A percentile compares a stretch with the other conserved stretches of the same genome.
phyloP scores from a whole-genome alignment of 2,888 invertebrate genomes.

The Galeopsomyia nigrocyanea region DNA sequence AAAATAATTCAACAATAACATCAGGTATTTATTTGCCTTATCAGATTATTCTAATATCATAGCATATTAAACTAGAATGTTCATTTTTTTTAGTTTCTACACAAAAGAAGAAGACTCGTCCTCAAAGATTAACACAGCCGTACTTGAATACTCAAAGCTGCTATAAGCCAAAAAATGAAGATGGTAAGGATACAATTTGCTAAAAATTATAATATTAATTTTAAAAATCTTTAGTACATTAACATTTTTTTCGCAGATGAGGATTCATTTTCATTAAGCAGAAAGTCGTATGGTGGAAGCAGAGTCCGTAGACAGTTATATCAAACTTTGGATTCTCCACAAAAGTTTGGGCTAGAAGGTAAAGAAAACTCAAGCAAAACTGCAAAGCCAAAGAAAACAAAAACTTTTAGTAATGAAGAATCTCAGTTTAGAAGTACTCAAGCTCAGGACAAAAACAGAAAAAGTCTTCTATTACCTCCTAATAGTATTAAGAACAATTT shows the following conservation, averaged over 20 bases:
- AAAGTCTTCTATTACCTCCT: constrained; percentile 47
- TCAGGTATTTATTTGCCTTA: constrained; percentile 34
- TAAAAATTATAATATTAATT: constrained; percentile 3
- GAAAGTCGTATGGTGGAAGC: constrained; percentile 30
- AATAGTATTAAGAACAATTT: constrained; percentile 48
- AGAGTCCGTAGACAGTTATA: constrained; percentile 46
- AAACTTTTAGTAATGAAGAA: constrained; percentile 16
- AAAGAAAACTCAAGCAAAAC: constrained; percentile 33
- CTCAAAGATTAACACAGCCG: constrained; percentile 19
- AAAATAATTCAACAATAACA: constrained; percentile 19
- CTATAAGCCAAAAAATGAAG: constrained; percentile 28
- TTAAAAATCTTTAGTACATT: not conserved
- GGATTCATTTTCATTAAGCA: constrained; percentile 24
- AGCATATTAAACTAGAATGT: not conserved
- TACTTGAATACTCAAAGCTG: constrained; percentile 45
- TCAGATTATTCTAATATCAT: not conserved
- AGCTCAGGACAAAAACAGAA: constrained; percentile 21
- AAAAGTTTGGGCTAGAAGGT: constrained; percentile 22
- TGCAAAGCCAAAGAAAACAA: constrained; percentile 19
- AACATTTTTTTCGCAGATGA: constrained; percentile 28
- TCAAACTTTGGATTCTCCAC: constrained; percentile 37
- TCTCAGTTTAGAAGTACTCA: constrained; percentile 3
- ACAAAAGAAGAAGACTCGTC: constrained; percentile 39
- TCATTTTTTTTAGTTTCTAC: constrained; percentile 36
- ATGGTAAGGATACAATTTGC: constrained; percentile 38